Percentiles rank a stretch among this genome's conserved stretches.
Conservation (phyloP, 2,797 vertebrate genomes). For the Lagocephalus sceleratus region DNA sequence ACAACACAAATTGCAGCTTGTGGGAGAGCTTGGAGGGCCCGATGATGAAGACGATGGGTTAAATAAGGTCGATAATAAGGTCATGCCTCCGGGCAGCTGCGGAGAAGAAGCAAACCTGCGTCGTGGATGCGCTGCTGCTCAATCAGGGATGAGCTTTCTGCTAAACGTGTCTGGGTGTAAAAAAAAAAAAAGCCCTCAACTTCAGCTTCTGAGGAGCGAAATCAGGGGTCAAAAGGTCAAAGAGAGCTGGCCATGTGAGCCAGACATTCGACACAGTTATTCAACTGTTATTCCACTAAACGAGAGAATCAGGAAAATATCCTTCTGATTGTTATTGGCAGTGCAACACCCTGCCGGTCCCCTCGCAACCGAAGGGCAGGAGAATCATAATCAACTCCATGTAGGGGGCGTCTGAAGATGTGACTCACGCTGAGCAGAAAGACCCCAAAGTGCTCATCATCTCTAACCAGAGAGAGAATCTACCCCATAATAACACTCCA, state of each 20-base stretch:
- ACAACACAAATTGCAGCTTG: not conserved
- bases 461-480: constrained; percentile 7
- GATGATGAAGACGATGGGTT: constrained; percentile 21
- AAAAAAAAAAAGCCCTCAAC: constrained; percentile 32
- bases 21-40: not conserved
- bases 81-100: constrained; percentile 16
- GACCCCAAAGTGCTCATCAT: constrained; percentile 43
- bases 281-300: too few species aligned
- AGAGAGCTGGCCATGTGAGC: too few species aligned
- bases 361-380: constrained; percentile 5
- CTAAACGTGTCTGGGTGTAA: too few species aligned
- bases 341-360: too few species aligned
- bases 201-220: constrained; percentile 16
- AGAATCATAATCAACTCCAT: constrained; percentile 19
- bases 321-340: too few species aligned
- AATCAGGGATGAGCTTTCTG: too few species aligned
- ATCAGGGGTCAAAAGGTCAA: constrained; percentile 34
- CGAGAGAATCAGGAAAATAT: too few species aligned
- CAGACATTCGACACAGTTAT: too few species aligned
- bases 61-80: constrained; percentile 19
- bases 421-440: constrained; percentile 27
- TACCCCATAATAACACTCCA: constrained; percentile 43
- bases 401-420: constrained; percentile 22
- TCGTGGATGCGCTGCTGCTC: constrained; percentile 2
- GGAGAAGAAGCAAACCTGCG: constrained; percentile 13